Base-by-base conservation (phyloP, 2,888 invertebrate species). In the Petrolisthes cinctipes region DNA sequence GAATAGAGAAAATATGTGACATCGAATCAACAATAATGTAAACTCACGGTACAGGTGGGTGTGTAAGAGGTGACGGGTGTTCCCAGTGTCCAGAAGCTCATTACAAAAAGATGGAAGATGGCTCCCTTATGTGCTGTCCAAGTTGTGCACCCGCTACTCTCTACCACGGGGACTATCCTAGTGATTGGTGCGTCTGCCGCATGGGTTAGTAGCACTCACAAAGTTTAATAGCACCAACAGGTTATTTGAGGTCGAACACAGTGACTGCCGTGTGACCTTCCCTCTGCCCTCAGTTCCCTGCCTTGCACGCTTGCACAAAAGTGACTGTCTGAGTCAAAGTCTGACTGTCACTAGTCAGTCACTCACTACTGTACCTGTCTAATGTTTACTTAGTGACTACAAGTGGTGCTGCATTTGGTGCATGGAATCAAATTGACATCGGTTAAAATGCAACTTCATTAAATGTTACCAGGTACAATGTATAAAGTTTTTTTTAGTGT, bases 121-220 rank as follows among this genome's bases (percentile, higher is more conserved):
- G 86, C 0, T 61, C 82, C 23, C 82, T 83, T 68, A 68, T 86
- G 66, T 86, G 86, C 78, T 86, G 86, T 56, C 82, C 82, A 4
- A 17, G 53, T 0, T 86, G 86, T 54, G 51, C 86, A 4, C 51
- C 82, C 56, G 78, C 86, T 7, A 68, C 61, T 66, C 86, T 86
- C 51, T 83, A 86, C 78, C 82, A 86, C n/a, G 86, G 86, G 7
- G 68, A 78, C 6, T 23, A 17, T n/a, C 86, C 86, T 20, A 56
- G 37, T 68, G 37, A 20, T 76, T 86, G 86, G 86, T 86, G 86
- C 23, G 82, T 78, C 61, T 86, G 86, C 71, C 78, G 76, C 23
- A 17, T 23, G 11, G 83, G 86, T 86, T 37, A 86, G 86, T 83
- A 56, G 0, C 20, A 53, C 53, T 53, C 51, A 7, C 51, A 7